Conservation (phyloP, 1,140 invertebrate genomes). For the Bombus pascuorum region DNA sequence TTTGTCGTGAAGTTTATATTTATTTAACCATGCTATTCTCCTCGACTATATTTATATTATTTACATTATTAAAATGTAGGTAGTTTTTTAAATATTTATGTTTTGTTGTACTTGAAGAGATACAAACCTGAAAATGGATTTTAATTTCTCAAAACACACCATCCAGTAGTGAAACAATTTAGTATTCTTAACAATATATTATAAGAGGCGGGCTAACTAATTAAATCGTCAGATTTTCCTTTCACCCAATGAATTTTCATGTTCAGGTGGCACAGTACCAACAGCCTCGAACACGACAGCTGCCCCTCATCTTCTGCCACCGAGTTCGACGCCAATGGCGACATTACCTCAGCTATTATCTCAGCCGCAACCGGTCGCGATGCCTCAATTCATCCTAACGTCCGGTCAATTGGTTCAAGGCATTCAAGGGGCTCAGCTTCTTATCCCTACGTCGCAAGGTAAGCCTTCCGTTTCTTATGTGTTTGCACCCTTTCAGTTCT, state of each 20-base stretch:
- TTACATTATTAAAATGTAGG: too few species aligned
- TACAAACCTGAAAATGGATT: too few species aligned
- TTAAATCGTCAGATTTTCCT: background rate
- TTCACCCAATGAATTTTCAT: constrained; percentile 51
- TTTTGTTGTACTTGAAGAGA: too few species aligned
- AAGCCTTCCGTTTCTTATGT: constrained; percentile 64
- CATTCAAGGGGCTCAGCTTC: constrained; percentile 95
- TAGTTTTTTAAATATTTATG: too few species aligned
- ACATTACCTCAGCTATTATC: constrained; percentile 84
- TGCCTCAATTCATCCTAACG: constrained; percentile 94
- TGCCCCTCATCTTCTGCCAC: constrained; percentile 78
- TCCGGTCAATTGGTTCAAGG: constrained; percentile 95
- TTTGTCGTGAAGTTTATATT: too few species aligned
- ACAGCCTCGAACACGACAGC: constrained; percentile 81
- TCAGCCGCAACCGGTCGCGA: constrained; percentile 87
- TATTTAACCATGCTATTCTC: too few species aligned
- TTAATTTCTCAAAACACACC: too few species aligned
- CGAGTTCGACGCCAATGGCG: constrained; percentile 80
- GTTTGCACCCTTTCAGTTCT: constrained; percentile 5
- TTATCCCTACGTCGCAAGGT: constrained; percentile 97
- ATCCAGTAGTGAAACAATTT: too few species aligned
- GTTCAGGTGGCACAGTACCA: constrained; percentile 79
- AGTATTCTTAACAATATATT: too few species aligned
- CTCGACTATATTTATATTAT: too few species aligned
- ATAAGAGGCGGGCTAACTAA: background rate